Conservation (phyloP, 2,113 vertebrate species). For the Paracyprichromis sp. region DNA sequence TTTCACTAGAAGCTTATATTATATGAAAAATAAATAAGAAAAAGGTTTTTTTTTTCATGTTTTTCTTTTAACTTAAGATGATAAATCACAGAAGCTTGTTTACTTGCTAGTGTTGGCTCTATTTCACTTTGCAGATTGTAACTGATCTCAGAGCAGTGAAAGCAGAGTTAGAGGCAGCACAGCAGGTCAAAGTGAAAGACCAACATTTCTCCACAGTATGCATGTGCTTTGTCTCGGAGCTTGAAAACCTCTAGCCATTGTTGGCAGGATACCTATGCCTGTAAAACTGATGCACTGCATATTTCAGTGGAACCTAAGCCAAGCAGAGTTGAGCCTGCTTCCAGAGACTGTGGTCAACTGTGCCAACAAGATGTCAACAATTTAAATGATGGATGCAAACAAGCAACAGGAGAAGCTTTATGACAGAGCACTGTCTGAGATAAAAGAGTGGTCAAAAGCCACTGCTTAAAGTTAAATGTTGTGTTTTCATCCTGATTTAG, state of each 20-base stretch:
- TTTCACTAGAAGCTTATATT: background rate
- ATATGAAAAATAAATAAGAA: background rate
- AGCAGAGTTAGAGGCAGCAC: background rate
- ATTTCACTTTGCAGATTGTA: background rate
- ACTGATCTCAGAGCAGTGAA: background rate
- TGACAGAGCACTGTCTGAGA: background rate
- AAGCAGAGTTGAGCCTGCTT: background rate
- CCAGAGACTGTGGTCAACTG: background rate
- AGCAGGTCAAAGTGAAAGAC: background rate
- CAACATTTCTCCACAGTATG: background rate
- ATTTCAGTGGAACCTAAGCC: background rate
- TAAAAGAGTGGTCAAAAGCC: background rate
- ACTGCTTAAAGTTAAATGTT: background rate
- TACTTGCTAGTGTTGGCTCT: background rate
- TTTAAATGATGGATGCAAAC: background rate
- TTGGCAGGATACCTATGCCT: background rate
- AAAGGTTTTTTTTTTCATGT: fast-evolving
- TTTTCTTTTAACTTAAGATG: background rate
- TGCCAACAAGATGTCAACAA: background rate
- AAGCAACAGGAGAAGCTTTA: background rate
- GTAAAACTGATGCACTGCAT: background rate
- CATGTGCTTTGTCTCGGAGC: background rate
- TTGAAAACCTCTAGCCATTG: background rate
- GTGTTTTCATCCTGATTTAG: background rate
- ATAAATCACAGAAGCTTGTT: background rate